Conservation (phyloP, 2,797 vertebrate genomes). For the Eulemur albifrons region DNA sequence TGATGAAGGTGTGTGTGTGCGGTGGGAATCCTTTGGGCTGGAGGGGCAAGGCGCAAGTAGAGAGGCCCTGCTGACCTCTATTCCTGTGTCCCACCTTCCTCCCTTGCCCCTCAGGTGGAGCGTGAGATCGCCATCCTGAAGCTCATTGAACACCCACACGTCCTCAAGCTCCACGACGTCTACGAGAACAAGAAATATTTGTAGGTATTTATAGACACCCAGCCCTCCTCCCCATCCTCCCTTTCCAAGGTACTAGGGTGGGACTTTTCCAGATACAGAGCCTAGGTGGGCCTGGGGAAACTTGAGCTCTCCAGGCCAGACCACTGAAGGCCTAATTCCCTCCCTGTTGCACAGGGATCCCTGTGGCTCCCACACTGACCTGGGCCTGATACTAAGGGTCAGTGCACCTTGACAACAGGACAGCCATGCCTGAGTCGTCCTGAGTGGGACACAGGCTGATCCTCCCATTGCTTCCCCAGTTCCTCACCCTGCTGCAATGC, state of each 20-base stretch:
- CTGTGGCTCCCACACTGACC: not conserved
- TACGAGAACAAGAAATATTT: conserved; percentile 98
- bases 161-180: conserved; percentile 96
- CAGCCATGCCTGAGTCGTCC: not conserved
- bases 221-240: not conserved
- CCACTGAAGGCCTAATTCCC: not conserved
- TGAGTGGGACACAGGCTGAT: not conserved
- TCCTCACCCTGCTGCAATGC: fast-evolving
- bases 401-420: not conserved
- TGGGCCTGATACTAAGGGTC: no score
- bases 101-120: conserved; percentile 87
- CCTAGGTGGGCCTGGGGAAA: not conserved
- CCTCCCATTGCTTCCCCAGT: not conserved
- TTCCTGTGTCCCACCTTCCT: not conserved
- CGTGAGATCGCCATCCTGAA: conserved; percentile 96
- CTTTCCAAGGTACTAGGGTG: not conserved
- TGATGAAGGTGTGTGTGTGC: conserved; percentile 91
- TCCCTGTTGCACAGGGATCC: not conserved
- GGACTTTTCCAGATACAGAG: not conserved
- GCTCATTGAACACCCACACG: conserved; percentile 95
- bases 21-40: not conserved
- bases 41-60: not conserved
- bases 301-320: not conserved
- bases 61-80: not conserved
- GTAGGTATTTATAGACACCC: conserved; percentile 90